phyloP scores from a whole-genome alignment of 2,888 invertebrate species.

The Drosophila monieri region DNA sequence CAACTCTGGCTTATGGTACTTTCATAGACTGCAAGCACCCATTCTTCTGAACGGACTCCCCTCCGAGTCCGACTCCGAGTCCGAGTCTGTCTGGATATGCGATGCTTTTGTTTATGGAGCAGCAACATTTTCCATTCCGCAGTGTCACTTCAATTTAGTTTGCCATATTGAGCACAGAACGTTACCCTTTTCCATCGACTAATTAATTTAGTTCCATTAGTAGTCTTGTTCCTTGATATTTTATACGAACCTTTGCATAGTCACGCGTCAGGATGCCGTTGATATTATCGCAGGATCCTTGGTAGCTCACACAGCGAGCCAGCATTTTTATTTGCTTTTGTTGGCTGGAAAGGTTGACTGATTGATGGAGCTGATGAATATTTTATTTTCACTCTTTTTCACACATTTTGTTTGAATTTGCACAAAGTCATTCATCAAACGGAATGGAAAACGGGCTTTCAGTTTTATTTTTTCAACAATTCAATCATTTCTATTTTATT shows the following conservation, averaged over 20 bases:
- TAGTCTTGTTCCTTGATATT: neutral
- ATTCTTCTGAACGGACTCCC: conserved; percentile 12
- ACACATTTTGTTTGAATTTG: conserved; percentile 16
- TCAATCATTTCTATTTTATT: neutral
- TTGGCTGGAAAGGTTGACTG: conserved; percentile 11
- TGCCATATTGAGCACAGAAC: neutral
- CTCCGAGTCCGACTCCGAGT: conserved; percentile 1
- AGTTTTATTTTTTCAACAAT: neutral
- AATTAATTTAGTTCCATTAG: conserved; percentile 32
- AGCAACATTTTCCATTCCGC: conserved; percentile 18
- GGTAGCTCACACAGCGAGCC: conserved; percentile 85
- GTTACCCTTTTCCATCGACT: conserved; percentile 9
- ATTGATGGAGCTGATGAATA: conserved; percentile 14
- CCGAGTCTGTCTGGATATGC: neutral
- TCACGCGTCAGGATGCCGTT: conserved; percentile 85
- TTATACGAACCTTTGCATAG: conserved; percentile 87
- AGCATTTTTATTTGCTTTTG: conserved; percentile 72
- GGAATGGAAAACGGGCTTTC: conserved; percentile 2
- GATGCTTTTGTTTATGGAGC: conserved; percentile 22
- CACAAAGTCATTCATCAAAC: conserved; percentile 1
- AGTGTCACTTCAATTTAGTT: conserved; percentile 19
- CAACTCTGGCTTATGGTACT: conserved; percentile 54
- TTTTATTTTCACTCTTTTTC: conserved; percentile 17
- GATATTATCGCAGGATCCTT: conserved; percentile 92
- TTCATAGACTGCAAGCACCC: conserved; percentile 53